Evolutionary conservation across 2,113 vertebrate genomes (phyloP), one percentile per base, ranked within the genome.

Genomic region (Anser brachyrhynchus): DNA sequence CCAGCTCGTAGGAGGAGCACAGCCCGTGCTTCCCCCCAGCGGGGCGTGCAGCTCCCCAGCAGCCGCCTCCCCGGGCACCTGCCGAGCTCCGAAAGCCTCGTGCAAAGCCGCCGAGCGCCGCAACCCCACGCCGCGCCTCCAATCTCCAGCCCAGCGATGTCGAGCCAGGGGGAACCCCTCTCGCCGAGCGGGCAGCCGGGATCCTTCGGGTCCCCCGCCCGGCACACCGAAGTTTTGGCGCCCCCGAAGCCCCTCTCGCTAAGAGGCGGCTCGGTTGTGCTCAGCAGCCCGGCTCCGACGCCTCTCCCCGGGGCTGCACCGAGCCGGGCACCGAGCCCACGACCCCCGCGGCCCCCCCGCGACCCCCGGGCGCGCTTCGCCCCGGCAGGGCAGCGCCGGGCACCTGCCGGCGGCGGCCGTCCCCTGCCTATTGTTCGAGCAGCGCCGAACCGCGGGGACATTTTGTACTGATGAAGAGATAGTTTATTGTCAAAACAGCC

Each of bases 401-500:
- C 78, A 87, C 87, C 94, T 92, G 82, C 70, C 88, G 46, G 77
- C 72, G n/a, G 62, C 59, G 25, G 77, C 43, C 59, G 13, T 28
- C 70, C 92, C 41, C 76, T 69, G 86, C 71, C 89, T 66, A 89
- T 93, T 95, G 94, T 96, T 95, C 70, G 81, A 64, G 18, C 41
- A 77, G 72, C 72, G 13, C n/a, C 90, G 29, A 54, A 70, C 87
- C 37, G 79, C 93, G 72, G 86, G 83, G 89, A 91, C 92, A 71
- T 89, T 87, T 67, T 87, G 90, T 83, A 59, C 84, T 0, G 57
- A 93, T 92, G 20, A 28, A 41, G 46, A 29, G 64, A 89, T 2
- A 95, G 90, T 92, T 92, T 90, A 85, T 55, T 87, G 95, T 28
- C 84, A 95, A 92, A 95, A 83, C 91, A 96, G 72, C 51, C 75